phyloP scores from a whole-genome alignment of 2,888 invertebrate genomes.

The Molorchus minor region DNA sequence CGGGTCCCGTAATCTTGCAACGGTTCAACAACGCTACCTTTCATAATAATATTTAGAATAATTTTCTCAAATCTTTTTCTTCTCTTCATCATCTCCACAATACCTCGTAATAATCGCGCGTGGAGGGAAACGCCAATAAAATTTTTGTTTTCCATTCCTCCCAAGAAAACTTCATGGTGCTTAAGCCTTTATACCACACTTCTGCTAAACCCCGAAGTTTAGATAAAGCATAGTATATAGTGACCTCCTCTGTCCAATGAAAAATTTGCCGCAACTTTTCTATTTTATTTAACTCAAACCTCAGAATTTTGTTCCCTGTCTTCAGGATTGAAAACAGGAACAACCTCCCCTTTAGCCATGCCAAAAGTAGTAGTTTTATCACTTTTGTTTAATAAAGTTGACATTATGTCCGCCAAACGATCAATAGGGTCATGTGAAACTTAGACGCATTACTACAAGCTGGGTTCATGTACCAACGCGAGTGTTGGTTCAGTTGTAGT shows the following conservation, averaged over 20 bases:
- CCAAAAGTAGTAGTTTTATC: background rate
- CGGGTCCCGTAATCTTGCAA: background rate
- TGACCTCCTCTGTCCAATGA: background rate
- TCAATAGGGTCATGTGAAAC: background rate
- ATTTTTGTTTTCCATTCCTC: slow-evolving; percentile 4
- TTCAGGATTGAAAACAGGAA: background rate
- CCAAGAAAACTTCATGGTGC: slow-evolving; percentile 1
- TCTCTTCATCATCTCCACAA: background rate
- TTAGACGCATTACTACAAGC: background rate
- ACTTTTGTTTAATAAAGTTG: background rate
- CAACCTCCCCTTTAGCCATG: background rate
- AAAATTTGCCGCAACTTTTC: slow-evolving; percentile 1
- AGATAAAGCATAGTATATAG: slow-evolving; percentile 1
- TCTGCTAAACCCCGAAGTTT: background rate
- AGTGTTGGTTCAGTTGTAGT: no score
- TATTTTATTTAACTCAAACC: background rate
- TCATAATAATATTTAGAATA: slow-evolving; percentile 1
- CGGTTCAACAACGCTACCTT: slow-evolving; percentile 1
- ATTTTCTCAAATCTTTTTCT: background rate
- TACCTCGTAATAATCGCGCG: slow-evolving; percentile 4
- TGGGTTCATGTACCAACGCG: background rate
- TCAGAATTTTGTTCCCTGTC: slow-evolving; percentile 2
- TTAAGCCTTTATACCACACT: slow-evolving; percentile 3
- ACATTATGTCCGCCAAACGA: slow-evolving; percentile 3
- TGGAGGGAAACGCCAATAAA: slow-evolving; percentile 2